Evolutionary conservation across 1,140 invertebrate genomes (phyloP).

Genomic region (Oryctes rhinoceros): DNA sequence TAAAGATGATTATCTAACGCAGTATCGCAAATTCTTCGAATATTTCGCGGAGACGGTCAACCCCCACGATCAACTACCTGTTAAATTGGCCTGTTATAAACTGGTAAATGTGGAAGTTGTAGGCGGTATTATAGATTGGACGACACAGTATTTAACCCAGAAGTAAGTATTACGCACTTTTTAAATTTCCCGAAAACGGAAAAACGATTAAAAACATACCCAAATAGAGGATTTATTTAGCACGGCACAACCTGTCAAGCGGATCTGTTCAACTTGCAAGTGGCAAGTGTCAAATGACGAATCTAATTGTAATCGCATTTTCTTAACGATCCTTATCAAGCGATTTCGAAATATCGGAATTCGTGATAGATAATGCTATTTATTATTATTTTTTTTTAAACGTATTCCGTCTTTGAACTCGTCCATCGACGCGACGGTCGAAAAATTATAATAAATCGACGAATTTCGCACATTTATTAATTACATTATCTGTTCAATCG

Average conservation of each 20-base stretch:
- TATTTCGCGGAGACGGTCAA: slow-evolving; percentile 73
- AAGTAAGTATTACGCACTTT: slow-evolving; percentile 68
- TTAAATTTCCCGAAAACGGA: neutral
- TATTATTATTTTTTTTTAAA: neutral
- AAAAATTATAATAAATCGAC: no score
- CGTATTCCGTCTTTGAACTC: neutral
- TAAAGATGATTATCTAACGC: slow-evolving; percentile 72
- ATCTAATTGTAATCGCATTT: neutral
- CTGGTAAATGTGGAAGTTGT: slow-evolving; percentile 74
- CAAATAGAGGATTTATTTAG: neutral
- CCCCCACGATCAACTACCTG: slow-evolving; percentile 76
- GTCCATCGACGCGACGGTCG: neutral
- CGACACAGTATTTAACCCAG: slow-evolving; percentile 77
- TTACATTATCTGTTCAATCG: no score
- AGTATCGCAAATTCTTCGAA: slow-evolving; percentile 74
- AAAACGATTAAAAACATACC: neutral
- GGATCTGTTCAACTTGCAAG: slow-evolving; percentile 17
- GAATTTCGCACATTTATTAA: no score
- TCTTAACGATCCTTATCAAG: slow-evolving; percentile 2
- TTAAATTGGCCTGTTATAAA: slow-evolving; percentile 74
- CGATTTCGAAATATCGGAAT: neutral
- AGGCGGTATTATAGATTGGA: slow-evolving; percentile 81
- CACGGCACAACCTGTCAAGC: slow-evolving; percentile 12
- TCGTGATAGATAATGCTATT: neutral
- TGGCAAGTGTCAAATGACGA: slow-evolving; percentile 25